A percentile compares a stretch with the other conserved stretches of the same genome.
Conservation (phyloP, 2,797 vertebrate species). For the Alfaro cultratus region DNA sequence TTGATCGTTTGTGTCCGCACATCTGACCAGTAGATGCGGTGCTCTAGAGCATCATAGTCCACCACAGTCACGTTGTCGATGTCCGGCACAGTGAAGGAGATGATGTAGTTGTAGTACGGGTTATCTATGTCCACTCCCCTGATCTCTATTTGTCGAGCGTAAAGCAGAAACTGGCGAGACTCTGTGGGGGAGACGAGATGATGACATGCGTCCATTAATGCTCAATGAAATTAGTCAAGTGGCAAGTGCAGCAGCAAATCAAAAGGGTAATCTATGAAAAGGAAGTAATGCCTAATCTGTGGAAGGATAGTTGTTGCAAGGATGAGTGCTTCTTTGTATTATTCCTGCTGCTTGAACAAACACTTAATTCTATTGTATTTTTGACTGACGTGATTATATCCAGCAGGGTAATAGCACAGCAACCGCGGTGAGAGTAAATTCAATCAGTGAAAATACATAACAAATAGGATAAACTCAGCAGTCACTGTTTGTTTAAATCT, state of each 20-base stretch:
- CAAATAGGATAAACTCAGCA: slow-evolving; percentile 43
- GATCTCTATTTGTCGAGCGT: slow-evolving; percentile 97
- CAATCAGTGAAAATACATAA: slow-evolving; percentile 51
- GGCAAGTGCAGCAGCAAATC: slow-evolving; percentile 34
- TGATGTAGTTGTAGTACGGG: slow-evolving; percentile 98
- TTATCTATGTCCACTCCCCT: slow-evolving; percentile 95
- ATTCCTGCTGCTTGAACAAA: slow-evolving; percentile 57
- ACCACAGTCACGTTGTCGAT: slow-evolving; percentile 97
- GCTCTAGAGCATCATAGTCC: slow-evolving; percentile 93
- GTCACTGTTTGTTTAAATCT: slow-evolving; percentile 48
- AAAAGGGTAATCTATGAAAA: slow-evolving; percentile 35
- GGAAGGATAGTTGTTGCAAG: slow-evolving; percentile 22
- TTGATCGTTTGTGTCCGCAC: slow-evolving; percentile 98
- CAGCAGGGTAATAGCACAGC: slow-evolving; percentile 36
- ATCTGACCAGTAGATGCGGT: slow-evolving; percentile 97
- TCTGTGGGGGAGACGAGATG: slow-evolving; percentile 73
- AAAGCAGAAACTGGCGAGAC: slow-evolving; percentile 95
- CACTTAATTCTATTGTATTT: slow-evolving; percentile 60
- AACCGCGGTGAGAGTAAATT: slow-evolving; percentile 45
- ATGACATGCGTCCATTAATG: slow-evolving; percentile 23
- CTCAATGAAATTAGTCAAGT: slow-evolving; percentile 25
- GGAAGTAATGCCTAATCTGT: slow-evolving; percentile 20
- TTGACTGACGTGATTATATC: slow-evolving; percentile 50
- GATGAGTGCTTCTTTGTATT: slow-evolving; percentile 31
- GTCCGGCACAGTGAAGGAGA: slow-evolving; percentile 97